Evolutionary conservation across 2,113 vertebrate genomes (phyloP), one percentile per base, ranked within the genome.

Genomic region (Tragulus kanchil): DNA sequence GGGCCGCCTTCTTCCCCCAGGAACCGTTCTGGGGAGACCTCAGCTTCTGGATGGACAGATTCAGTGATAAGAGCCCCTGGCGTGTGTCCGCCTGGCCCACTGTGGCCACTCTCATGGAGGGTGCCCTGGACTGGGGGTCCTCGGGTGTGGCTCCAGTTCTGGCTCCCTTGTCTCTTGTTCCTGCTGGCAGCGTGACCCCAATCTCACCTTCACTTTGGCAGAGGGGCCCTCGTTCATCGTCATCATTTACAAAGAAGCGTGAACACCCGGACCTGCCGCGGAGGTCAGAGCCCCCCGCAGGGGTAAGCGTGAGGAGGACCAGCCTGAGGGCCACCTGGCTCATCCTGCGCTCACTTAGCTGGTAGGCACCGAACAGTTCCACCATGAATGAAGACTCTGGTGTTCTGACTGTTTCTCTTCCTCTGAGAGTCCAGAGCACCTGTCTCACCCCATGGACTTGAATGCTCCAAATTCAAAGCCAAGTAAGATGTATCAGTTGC

Each of bases 291-390:
- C 9, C 58, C 14, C 2, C 15, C 26, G n/a, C 52, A 56, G 6
- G 85, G 0, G 0, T 3, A 12, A 48, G 54, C 1, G 2, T 6
- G 42, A 58, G 17, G 54, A 50, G 26, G 4, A 26, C 15, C 36
- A 0, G 11, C 26, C 28, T 31, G 25, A n/a, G 65, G 48, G 71
- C 65, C 2, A 19, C 58, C 14, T 23, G 0, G 50, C 14, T n/a
- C 17, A 1, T 1, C 26, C 64, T 14, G 73, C 12, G 0, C 65
- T 42, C 8, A 6, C 50, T 71, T 6, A 54, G 86, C 19, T 1
- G 21, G 8, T 8, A 2, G 8, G 14, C 6, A 4, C 58, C 0
- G 0, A 56, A 28, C 14, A 8, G 5, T 0, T 1, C 23, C 4
- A 14, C 17, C 11, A 0, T 2, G 1, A 15, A 25, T 2, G 13